A percentile compares a stretch with the other conserved stretches of the same genome.
Conservation (phyloP, 2,888 invertebrate species). For the Coelopa pilipes region DNA sequence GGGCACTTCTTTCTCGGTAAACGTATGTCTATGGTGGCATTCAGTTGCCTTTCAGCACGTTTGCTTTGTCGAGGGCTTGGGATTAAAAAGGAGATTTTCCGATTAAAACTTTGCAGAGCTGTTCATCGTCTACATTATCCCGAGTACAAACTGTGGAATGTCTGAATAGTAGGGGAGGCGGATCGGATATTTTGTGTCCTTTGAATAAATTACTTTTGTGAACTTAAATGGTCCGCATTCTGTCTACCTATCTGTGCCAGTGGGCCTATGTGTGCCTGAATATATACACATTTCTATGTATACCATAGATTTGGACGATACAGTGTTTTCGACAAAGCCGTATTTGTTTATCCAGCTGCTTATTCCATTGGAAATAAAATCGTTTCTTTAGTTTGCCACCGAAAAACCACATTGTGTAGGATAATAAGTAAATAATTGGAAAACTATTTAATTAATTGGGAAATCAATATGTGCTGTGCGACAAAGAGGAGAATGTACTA, state of each 20-base stretch:
- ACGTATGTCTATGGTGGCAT: background rate
- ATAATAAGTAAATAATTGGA: conserved; percentile 17
- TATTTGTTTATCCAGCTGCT: conserved; percentile 51
- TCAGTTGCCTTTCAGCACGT: conserved; percentile 19
- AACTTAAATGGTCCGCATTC: background rate
- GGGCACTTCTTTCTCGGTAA: background rate
- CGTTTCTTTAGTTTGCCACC: background rate
- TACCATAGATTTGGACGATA: background rate
- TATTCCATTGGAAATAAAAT: no score
- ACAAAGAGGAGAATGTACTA: background rate
- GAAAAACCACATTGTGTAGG: background rate
- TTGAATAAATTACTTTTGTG: background rate
- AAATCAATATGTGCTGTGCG: background rate
- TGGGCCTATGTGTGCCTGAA: background rate
- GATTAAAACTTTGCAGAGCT: conserved; percentile 37
- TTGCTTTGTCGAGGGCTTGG: conserved; percentile 37
- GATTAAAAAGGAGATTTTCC: conserved; percentile 41
- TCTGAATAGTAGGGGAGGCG: no score
- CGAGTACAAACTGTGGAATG: no score
- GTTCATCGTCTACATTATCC: no score
- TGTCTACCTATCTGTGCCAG: background rate
- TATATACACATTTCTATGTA: background rate
- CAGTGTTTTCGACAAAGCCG: conserved; percentile 21
- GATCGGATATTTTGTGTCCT: background rate
- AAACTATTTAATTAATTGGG: conserved; percentile 17